phyloP scores from a whole-genome alignment of 2,797 vertebrate species.

The Loriculus beryllinus region DNA sequence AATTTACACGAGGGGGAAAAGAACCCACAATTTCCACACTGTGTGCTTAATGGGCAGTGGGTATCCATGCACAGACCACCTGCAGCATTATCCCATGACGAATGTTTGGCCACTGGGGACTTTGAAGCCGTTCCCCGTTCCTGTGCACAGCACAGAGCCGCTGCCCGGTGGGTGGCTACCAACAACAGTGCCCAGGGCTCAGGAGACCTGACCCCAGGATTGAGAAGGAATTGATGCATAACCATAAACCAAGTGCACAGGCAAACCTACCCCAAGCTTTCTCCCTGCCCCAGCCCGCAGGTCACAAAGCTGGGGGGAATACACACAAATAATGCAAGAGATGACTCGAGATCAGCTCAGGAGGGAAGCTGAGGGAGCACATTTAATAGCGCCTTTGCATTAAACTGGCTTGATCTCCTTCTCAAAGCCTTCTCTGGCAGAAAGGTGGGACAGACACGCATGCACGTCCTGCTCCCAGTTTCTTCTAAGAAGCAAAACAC shows the following conservation, averaged over 20 bases:
- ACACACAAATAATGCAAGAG: not conserved
- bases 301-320: not conserved
- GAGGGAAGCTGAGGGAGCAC: rapidly evolving
- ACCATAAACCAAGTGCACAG: not conserved
- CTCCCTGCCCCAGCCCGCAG: not conserved
- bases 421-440: not conserved
- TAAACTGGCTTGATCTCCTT: not conserved
- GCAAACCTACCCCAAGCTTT: not conserved
- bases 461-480: not conserved
- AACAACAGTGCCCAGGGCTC: not conserved
- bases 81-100: rapidly evolving
- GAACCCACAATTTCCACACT: not conserved
- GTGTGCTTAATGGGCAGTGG: not conserved
- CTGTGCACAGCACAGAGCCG: rapidly evolving
- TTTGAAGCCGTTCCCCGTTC: not conserved
- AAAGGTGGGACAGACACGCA: rapidly evolving
- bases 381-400: not conserved
- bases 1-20: not conserved
- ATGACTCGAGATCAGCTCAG: not conserved
- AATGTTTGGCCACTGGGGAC: not conserved
- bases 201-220: not conserved
- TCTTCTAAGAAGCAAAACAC: not conserved
- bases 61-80: not conserved
- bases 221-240: rapidly evolving
- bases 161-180: rapidly evolving